Base-by-base conservation (phyloP, 2,888 invertebrate species). In the Norana najaformis region DNA sequence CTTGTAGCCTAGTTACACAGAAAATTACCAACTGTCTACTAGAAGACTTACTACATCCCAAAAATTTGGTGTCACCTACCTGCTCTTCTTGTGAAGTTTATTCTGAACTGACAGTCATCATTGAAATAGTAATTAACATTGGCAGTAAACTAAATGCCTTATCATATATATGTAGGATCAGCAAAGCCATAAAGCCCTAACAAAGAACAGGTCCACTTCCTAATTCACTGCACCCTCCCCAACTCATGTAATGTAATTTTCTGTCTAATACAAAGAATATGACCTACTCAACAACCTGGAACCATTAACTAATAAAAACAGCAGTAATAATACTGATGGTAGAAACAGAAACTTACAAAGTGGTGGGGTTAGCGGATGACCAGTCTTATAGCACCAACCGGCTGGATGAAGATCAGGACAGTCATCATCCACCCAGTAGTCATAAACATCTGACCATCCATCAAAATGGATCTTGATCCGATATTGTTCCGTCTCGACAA, bases 381-480 rank as follows among this genome's bases (percentile, higher is more conserved):
- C 97, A 0, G 98, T 98, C 89, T 97, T 97, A 92, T 96, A 96
- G 94, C 98, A 98, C 98, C 98, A 98, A 69, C 97, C 97, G 91
- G 97, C 96, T 0, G 98, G 98, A 95, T 98, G 98, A 93, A 98
- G 96, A 95, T 98, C 98, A 0, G 97, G 96, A 92, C 96, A 97
- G 95, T 98, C 98, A 94, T 98, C 98, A 93, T 98, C 98, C 91
- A 98, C 95, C 97, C 98, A 98, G 94, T 97, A 97, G 92, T 97
- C 96, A 94, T 98, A 97, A 92, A 96, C 96, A 93, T 96, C 96
- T 0, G 97, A 96, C 97, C 98, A 98, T 34, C 98, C 98, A 95
- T 98, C 98, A 95, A 97, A 97, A 93, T 97, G 96, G 89, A 98
- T 96, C 92, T 96, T 96, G 88, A 97, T 96, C 93, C 96, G 96